Conservation (phyloP, 2,888 invertebrate species). For the Schrankia costaestrigalis region DNA sequence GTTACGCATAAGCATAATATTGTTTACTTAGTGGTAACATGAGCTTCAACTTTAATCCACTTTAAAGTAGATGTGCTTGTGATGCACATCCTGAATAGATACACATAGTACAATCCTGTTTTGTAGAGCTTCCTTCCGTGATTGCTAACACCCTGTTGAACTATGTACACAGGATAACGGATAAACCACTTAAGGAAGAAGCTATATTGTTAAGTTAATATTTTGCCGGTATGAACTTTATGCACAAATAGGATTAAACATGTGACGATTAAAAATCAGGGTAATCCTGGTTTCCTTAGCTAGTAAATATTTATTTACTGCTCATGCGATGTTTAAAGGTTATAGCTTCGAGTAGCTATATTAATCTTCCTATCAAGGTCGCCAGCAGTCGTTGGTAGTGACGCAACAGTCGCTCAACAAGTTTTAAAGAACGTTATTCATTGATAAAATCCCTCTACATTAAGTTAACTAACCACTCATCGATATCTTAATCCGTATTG, state of each 20-base stretch:
- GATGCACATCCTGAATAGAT: slow-evolving; percentile 71
- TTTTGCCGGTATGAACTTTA: no score
- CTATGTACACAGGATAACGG: slow-evolving; percentile 51
- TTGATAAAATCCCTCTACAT: slow-evolving; percentile 52
- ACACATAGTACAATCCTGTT: slow-evolving; percentile 53
- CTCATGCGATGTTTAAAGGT: not conserved
- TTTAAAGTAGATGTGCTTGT: slow-evolving; percentile 51
- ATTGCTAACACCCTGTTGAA: slow-evolving; percentile 44
- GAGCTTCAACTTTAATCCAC: slow-evolving; percentile 58
- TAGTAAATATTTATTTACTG: no score
- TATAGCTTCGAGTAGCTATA: slow-evolving; percentile 29
- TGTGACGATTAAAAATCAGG: no score
- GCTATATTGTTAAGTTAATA: slow-evolving; percentile 2
- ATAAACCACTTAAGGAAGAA: slow-evolving; percentile 60
- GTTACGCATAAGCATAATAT: no score
- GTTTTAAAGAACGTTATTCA: slow-evolving; percentile 58
- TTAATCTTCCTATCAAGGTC: slow-evolving; percentile 60
- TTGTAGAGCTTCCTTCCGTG: slow-evolving; percentile 74
- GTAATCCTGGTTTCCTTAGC: no score
- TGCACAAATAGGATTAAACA: no score
- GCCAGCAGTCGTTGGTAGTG: slow-evolving; percentile 51
- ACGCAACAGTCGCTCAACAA: slow-evolving; percentile 63
- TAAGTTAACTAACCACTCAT: slow-evolving; percentile 13
- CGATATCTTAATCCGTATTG: slow-evolving; percentile 4
- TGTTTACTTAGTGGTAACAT: slow-evolving; percentile 52